These are phyloP conservation scores for Dichetophora obliterata DNA, from an alignment of 2,888 invertebrate genomes.

Conservation along the genomic window DNA sequence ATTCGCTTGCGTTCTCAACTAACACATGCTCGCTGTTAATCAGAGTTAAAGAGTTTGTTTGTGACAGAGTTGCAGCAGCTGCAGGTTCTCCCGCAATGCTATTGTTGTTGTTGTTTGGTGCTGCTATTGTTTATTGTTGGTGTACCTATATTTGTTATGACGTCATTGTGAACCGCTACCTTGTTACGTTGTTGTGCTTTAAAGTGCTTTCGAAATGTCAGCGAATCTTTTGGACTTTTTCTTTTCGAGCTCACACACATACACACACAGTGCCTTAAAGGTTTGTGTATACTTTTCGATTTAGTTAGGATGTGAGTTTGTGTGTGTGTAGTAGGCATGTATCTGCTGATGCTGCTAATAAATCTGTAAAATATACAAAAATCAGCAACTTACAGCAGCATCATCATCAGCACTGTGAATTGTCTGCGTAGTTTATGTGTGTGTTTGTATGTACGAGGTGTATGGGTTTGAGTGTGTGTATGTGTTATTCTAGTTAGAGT, in stretches of 20 bases:
- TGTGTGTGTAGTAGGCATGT: slow-evolving; percentile 25
- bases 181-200: slow-evolving; percentile 20
- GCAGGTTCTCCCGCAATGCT: background rate
- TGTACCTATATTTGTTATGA: slow-evolving; percentile 29
- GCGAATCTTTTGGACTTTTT: slow-evolving; percentile 45
- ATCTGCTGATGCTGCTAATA: slow-evolving; percentile 31
- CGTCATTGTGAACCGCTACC: slow-evolving; percentile 40
- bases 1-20: background rate
- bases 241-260: background rate
- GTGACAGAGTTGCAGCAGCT: slow-evolving; percentile 12
- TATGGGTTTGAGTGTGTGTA: slow-evolving; percentile 19
- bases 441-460: slow-evolving; percentile 39
- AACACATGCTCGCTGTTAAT: background rate
- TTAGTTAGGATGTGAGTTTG: slow-evolving; percentile 31
- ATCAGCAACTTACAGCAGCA: slow-evolving; percentile 20
- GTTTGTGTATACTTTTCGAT: background rate
- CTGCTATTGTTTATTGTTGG: slow-evolving; percentile 4
- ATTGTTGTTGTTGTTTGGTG: slow-evolving; percentile 1
- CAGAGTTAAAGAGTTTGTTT: background rate
- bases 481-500: slow-evolving; percentile 15
- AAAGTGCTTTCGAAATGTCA: slow-evolving; percentile 48
- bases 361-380: slow-evolving; percentile 33
- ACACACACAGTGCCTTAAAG: slow-evolving; percentile 1
- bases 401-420: background rate
- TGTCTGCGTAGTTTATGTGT: background rate